Percentiles rank a stretch among this genome's conserved stretches.
These are phyloP conservation scores for Idaea straminata DNA, from an alignment of 2,888 invertebrate species.

Conservation along the genomic window DNA sequence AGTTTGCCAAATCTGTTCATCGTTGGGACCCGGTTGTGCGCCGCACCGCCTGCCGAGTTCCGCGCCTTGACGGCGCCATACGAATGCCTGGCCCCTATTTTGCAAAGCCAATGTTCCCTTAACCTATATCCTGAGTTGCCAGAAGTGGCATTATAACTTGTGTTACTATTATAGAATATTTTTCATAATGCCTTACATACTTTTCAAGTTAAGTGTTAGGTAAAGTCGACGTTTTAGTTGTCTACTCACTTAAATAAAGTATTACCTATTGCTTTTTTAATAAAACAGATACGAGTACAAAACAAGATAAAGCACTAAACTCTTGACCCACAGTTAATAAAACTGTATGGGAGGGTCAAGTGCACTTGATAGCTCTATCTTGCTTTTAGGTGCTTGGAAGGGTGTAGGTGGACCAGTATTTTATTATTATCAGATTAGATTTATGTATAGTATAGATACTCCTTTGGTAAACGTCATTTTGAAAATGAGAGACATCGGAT, in stretches of 20 bases:
- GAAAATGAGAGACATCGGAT: too few species aligned
- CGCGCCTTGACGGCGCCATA: constrained; percentile 36
- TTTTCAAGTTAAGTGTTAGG: neutral
- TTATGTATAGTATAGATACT: neutral
- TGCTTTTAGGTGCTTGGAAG: neutral
- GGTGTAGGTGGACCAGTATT: neutral
- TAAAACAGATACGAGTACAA: neutral
- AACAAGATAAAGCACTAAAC: neutral
- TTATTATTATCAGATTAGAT: neutral
- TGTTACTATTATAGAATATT: constrained; percentile 16
- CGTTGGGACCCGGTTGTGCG: constrained; percentile 29
- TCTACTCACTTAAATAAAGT: neutral
- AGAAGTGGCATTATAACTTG: constrained; percentile 32
- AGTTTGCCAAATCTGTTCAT: constrained; percentile 43
- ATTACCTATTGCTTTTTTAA: too few species aligned
- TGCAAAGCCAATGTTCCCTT: constrained; percentile 37
- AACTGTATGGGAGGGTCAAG: constrained; percentile 24
- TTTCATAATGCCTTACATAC: constrained; percentile 11
- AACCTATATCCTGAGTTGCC: constrained; percentile 48
- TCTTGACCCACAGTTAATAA: constrained; percentile 21
- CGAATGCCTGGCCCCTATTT: constrained; percentile 41
- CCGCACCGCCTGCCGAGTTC: constrained; percentile 2
- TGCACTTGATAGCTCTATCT: constrained; percentile 20
- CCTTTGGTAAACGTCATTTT: too few species aligned
- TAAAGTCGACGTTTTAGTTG: neutral